Percentiles rank a stretch among this genome's conserved stretches.
phyloP scores from a whole-genome alignment of 2,797 vertebrate species.

The Corythornis leucogaster region DNA sequence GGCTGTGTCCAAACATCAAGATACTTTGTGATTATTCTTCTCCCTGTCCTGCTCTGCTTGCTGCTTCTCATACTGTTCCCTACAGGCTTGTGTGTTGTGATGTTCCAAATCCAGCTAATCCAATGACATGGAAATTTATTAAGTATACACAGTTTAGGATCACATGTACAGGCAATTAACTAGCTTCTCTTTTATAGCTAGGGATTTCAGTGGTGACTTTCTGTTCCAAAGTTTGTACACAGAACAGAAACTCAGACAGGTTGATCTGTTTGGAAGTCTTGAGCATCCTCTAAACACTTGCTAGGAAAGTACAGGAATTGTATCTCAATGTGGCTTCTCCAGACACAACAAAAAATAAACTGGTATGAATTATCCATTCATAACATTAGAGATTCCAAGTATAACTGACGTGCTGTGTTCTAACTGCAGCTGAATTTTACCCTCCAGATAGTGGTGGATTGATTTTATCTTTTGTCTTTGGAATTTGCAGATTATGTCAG shows the following conservation, averaged over 20 bases:
- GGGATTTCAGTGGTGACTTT: neutral
- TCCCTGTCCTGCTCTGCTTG: neutral
- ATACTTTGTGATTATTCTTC: neutral
- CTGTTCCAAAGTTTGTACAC: neutral
- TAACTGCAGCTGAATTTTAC: neutral
- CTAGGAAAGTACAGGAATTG: fast-evolving
- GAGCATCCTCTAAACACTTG: neutral
- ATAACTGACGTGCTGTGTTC: neutral
- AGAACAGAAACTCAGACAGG: neutral
- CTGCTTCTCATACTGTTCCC: neutral
- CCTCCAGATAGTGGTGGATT: neutral
- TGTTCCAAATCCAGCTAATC: neutral
- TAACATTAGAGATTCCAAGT: neutral
- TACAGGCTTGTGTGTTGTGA: neutral
- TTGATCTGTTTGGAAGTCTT: neutral
- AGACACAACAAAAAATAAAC: neutral
- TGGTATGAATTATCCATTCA: neutral
- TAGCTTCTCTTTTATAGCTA: neutral
- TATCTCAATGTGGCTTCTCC: neutral
- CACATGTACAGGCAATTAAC: neutral
- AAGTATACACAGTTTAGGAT: neutral
- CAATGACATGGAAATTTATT: neutral
- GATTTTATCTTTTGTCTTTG: neutral
- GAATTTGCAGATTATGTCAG: neutral
- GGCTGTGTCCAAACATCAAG: neutral